Evolutionary conservation across 64 coral and sea anemone genomes (phyloP).

Genomic region (Platygyra sinensis): DNA sequence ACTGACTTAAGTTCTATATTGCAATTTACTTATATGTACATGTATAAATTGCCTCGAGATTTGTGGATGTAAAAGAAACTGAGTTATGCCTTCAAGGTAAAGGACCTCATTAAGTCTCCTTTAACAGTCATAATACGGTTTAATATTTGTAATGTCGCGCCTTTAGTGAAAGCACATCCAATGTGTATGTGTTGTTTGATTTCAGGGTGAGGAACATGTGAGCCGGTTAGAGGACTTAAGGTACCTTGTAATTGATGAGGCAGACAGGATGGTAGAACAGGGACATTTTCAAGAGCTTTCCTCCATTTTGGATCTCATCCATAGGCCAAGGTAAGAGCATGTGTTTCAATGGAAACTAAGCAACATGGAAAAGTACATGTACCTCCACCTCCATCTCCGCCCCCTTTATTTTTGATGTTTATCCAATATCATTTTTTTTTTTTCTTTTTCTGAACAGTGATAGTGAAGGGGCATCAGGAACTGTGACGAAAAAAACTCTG

Average conservation of each 20-base stretch:
- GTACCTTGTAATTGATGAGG: conserved; percentile 95
- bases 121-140: no score
- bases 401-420: no score
- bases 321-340: background rate
- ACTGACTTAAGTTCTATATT: no score
- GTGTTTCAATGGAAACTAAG: no score
- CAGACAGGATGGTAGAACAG: conserved; percentile 82
- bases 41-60: background rate
- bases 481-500: conserved; percentile 40
- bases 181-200: background rate
- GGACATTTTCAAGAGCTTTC: conserved; percentile 71
- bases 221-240: conserved; percentile 56
- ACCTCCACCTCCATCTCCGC: no score
- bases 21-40: no score
- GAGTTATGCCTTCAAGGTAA: no score
- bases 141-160: no score
- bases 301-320: conserved; percentile 64
- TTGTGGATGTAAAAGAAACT: no score
- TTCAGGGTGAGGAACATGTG: conserved; percentile 76
- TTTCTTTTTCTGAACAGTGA: background rate
- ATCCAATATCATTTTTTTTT: no score
- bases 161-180: no score
- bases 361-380: background rate
- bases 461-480: background rate
- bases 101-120: no score